Conservation (phyloP, 2,797 vertebrate genomes). For the Antrozous pallidus region DNA sequence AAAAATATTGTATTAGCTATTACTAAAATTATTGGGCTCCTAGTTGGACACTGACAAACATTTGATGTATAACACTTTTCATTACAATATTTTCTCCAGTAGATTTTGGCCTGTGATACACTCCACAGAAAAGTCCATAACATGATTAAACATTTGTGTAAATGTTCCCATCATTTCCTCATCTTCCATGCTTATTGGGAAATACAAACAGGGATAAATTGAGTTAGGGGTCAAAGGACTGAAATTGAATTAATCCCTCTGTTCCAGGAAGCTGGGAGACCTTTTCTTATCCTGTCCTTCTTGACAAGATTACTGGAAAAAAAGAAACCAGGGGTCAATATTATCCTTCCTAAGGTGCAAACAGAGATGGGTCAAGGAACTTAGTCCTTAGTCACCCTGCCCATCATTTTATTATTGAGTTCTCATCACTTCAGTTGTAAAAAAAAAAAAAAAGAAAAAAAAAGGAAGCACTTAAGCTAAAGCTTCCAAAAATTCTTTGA, state of each 20-base stretch:
- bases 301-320: conserved; percentile 5
- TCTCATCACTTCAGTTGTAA: neutral
- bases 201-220: neutral
- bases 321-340: neutral
- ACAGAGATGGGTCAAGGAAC: neutral
- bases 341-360: neutral
- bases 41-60: neutral
- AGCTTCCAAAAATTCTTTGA: neutral
- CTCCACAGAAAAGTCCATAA: neutral
- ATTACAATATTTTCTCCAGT: neutral
- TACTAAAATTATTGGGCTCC: neutral
- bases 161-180: neutral
- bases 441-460: neutral
- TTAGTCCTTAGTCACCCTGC: neutral
- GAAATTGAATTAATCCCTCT: neutral
- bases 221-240: neutral
- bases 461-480: neutral
- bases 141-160: neutral
- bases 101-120: neutral
- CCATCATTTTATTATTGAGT: neutral
- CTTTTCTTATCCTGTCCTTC: neutral
- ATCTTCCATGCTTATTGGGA: neutral
- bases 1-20: neutral
- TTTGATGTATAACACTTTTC: neutral
- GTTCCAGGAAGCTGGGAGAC: neutral